phyloP scores from a whole-genome alignment of 2,888 invertebrate species.

The Synergus japonicus region DNA sequence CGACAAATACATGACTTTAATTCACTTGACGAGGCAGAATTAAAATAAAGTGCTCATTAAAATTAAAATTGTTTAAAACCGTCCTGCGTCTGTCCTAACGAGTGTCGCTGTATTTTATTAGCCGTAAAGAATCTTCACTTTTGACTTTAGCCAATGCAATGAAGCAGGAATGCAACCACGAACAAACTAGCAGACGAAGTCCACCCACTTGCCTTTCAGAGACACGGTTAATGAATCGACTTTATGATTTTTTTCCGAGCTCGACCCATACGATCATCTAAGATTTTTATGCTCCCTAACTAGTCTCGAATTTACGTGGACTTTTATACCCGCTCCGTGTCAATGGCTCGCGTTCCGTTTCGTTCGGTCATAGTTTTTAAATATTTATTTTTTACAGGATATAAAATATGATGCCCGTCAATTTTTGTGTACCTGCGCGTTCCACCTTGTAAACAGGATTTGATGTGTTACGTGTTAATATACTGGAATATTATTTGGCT shows the following conservation, averaged over 20 bases:
- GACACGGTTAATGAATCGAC: slow-evolving; percentile 60
- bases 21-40: slow-evolving; percentile 37
- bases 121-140: slow-evolving; percentile 40
- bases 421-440: slow-evolving; percentile 50
- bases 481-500: slow-evolving; percentile 54
- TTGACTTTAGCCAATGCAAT: slow-evolving; percentile 35
- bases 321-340: slow-evolving; percentile 70
- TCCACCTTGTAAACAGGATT: slow-evolving; percentile 56
- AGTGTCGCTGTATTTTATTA: slow-evolving; percentile 41
- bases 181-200: slow-evolving; percentile 38
- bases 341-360: slow-evolving; percentile 63
- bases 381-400: slow-evolving; percentile 62
- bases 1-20: slow-evolving; percentile 34
- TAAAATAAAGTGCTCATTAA: slow-evolving; percentile 41
- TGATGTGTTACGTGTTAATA: slow-evolving; percentile 75
- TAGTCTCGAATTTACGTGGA: slow-evolving; percentile 73
- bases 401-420: slow-evolving; percentile 60
- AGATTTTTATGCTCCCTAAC: slow-evolving; percentile 68
- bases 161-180: slow-evolving; percentile 32
- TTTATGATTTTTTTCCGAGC: slow-evolving; percentile 63
- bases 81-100: slow-evolving; percentile 30
- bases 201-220: slow-evolving; percentile 50
- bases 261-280: slow-evolving; percentile 45
- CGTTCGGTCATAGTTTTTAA: slow-evolving; percentile 52
- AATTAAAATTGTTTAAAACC: slow-evolving; percentile 33